A percentile compares a stretch with the other conserved stretches of the same genome.
These are phyloP conservation scores for Enteromius treurensis DNA, from an alignment of 2,797 vertebrate genomes.

Conservation along the genomic window DNA sequence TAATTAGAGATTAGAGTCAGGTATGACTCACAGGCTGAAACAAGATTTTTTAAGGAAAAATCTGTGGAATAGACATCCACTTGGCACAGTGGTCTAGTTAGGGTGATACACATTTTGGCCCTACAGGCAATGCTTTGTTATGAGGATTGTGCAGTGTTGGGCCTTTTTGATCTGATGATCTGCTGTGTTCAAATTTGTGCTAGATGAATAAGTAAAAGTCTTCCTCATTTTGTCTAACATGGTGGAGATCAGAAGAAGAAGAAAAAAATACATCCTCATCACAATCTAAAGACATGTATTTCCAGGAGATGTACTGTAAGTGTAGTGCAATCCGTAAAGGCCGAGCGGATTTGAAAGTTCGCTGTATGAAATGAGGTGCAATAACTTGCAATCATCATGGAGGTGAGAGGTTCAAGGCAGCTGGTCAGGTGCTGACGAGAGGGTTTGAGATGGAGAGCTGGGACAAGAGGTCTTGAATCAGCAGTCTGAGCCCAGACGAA, in stretches of 20 bases:
- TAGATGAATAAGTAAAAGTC: conserved; percentile 32
- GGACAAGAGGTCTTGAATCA: conserved; percentile 42
- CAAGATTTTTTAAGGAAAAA: not conserved
- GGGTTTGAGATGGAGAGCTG: conserved; percentile 17
- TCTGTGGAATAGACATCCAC: not conserved
- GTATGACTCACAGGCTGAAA: not conserved
- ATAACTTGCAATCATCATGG: conserved; percentile 40
- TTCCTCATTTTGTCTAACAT: conserved; percentile 1
- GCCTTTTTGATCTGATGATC: conserved; percentile 13
- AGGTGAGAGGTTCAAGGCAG: conserved; percentile 17
- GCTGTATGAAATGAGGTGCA: conserved; percentile 39
- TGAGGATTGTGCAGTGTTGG: not conserved
- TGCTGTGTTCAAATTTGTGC: conserved; percentile 5
- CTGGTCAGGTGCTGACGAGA: conserved; percentile 35
- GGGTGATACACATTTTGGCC: not conserved
- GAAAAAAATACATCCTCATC: not conserved
- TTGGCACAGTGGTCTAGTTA: conserved; percentile 2
- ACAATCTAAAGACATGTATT: not conserved
- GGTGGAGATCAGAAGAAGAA: not conserved
- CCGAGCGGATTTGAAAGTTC: not conserved
- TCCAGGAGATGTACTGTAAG: not conserved
- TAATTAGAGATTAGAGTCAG: not conserved
- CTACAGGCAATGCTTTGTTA: conserved; percentile 36
- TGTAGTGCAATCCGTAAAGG: conserved; percentile 1
- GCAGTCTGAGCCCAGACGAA: conserved; percentile 51